A percentile compares a stretch with the other conserved stretches of the same genome.
phyloP scores from a whole-genome alignment of 2,797 vertebrate species.

The Falco cherrug region DNA sequence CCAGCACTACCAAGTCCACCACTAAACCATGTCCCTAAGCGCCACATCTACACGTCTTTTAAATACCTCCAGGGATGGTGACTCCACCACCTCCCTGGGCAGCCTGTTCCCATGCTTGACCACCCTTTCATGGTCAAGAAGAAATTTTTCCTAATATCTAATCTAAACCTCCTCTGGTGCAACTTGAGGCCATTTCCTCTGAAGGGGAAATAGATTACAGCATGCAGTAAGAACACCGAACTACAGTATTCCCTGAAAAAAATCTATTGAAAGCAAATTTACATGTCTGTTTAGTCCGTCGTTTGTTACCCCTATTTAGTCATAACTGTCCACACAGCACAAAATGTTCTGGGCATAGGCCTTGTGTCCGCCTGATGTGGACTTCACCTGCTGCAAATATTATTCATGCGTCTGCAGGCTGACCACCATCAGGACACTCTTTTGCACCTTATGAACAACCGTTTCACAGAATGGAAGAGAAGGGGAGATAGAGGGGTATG shows the following conservation, averaged over 20 bases:
- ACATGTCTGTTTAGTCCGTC: not conserved
- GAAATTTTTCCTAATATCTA: too few species aligned
- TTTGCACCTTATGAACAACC: not conserved
- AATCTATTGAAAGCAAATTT: not conserved
- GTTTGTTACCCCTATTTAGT: not conserved
- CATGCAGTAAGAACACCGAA: not conserved
- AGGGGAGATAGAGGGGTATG: not conserved
- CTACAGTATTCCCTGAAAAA: not conserved
- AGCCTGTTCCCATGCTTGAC: too few species aligned
- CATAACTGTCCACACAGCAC: not conserved
- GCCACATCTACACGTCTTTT: too few species aligned
- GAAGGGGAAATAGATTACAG: not conserved
- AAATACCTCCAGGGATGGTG: too few species aligned
- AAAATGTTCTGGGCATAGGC: not conserved
- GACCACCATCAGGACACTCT: rapidly evolving
- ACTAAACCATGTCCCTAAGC: too few species aligned
- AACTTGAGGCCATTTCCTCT: too few species aligned
- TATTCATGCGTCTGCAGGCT: not conserved
- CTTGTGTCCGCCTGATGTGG: rapidly evolving
- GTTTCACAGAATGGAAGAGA: not conserved
- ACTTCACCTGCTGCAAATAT: not conserved
- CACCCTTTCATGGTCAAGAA: too few species aligned
- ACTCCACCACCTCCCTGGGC: too few species aligned
- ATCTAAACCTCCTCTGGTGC: too few species aligned
- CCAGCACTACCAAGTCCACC: too few species aligned